phyloP scores from a whole-genome alignment of 92 coral and sea anemone genomes.

The Metridium senile region DNA sequence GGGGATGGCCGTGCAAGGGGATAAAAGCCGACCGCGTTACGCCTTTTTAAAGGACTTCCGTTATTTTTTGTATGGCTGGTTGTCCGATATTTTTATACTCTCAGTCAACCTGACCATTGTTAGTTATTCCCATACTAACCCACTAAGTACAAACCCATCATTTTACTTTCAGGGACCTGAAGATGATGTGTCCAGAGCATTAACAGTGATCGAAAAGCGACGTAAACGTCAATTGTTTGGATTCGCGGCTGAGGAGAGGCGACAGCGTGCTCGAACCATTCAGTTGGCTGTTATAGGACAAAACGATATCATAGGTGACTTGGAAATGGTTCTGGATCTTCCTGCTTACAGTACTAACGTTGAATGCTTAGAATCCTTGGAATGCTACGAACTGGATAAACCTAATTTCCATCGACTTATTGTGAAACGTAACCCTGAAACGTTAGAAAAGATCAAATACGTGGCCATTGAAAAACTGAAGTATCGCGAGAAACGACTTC shows the following conservation, averaged over 20 bases:
- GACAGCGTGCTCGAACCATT: constrained; percentile 65
- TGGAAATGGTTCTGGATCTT: constrained; percentile 79
- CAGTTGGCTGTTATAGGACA: constrained; percentile 85
- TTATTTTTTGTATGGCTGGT: too few relatives aligned
- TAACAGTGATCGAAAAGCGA: constrained; percentile 84
- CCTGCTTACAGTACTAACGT: constrained; percentile 77
- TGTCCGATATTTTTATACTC: too few relatives aligned
- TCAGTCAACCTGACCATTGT: too few relatives aligned
- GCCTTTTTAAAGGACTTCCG: too few relatives aligned
- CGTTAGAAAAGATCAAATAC: constrained; percentile 44
- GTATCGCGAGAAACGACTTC: constrained; percentile 48
- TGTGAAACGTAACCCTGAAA: constrained; percentile 63
- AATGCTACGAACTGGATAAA: constrained; percentile 79
- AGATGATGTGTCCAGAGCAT: constrained; percentile 38
- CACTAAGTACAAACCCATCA: too few relatives aligned
- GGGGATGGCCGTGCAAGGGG: too few relatives aligned
- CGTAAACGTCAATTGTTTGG: constrained; percentile 76
- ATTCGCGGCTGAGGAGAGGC: constrained; percentile 80
- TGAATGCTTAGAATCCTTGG: constrained; percentile 75
- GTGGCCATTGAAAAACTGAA: constrained; percentile 59
- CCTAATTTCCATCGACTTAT: constrained; percentile 70
- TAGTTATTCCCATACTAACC: too few relatives aligned
- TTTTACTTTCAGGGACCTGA: background rate
- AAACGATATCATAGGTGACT: constrained; percentile 86
- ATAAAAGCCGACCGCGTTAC: too few relatives aligned